Percentiles rank a stretch among this genome's conserved stretches.
These are phyloP conservation scores for Drosophila paramelanica DNA, from an alignment of 2,888 invertebrate species.

Conservation along the genomic window DNA sequence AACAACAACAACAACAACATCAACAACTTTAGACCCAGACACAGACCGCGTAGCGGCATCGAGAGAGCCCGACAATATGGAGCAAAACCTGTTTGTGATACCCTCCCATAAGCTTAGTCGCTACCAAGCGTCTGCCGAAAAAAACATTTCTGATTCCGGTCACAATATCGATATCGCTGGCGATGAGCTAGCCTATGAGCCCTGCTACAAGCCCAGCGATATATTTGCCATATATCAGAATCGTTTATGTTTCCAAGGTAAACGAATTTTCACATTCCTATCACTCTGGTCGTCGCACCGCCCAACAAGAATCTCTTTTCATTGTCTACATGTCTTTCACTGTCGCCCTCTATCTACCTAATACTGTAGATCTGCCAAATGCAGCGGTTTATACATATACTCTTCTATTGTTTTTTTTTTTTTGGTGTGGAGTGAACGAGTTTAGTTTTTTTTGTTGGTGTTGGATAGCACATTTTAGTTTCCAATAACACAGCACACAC, in stretches of 20 bases:
- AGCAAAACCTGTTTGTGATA: conserved; percentile 73
- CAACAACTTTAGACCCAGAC: conserved; percentile 38
- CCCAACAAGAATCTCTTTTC: conserved; percentile 18
- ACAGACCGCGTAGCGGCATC: conserved; percentile 38
- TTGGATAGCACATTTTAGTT: conserved; percentile 31
- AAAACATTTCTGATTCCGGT: conserved; percentile 61
- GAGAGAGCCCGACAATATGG: conserved; percentile 57
- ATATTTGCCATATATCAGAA: conserved; percentile 83
- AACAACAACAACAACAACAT: conserved; percentile 29
- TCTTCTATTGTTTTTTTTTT: conserved; percentile 1
- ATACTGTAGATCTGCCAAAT: conserved; percentile 6
- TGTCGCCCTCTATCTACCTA: conserved; percentile 25
- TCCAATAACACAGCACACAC: conserved; percentile 28
- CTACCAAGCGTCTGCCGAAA: conserved; percentile 55
- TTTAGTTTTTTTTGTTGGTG: background rate
- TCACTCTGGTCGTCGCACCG: conserved; percentile 36
- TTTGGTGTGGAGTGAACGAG: conserved; percentile 31
- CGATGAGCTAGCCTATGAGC: conserved; percentile 72
- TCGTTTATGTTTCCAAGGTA: conserved; percentile 83
- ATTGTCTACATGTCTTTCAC: conserved; percentile 34
- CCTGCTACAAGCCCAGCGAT: conserved; percentile 82
- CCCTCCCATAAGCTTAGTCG: conserved; percentile 72
- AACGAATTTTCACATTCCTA: conserved; percentile 61
- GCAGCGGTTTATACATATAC: conserved; percentile 3
- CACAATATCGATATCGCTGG: conserved; percentile 45